Conservation (phyloP, 2,113 vertebrate species). For the Oryzias celebensis region DNA sequence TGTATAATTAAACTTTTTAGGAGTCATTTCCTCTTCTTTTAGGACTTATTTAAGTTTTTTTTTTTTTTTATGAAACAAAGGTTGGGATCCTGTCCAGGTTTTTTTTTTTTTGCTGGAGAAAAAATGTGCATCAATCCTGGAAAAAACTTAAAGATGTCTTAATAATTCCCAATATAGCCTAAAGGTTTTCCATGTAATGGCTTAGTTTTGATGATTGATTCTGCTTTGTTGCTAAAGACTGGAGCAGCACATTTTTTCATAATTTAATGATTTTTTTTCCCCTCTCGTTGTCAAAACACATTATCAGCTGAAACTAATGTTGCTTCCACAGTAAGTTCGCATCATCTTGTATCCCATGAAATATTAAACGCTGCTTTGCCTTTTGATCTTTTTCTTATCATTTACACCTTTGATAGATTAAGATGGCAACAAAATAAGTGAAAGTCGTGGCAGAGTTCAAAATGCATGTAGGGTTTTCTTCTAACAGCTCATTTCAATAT, state of each 20-base stretch:
- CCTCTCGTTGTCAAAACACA: conserved; percentile 37
- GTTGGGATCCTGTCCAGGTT: too few relatives aligned
- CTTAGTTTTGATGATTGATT: conserved; percentile 23
- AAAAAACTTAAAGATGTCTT: not conserved
- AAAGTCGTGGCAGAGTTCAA: conserved; percentile 26
- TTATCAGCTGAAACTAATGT: conserved; percentile 61
- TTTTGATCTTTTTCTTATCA: conserved; percentile 43
- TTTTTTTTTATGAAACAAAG: too few relatives aligned
- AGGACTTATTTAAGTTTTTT: conserved; percentile 7
- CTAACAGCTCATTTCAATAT: conserved; percentile 38
- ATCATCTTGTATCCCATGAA: conserved; percentile 59
- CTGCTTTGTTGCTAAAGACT: conserved; percentile 41
- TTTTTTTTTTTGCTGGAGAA: too few relatives aligned
- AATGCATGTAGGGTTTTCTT: conserved; percentile 23
- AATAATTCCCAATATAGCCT: not conserved
- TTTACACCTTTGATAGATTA: conserved; percentile 44
- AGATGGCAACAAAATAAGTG: conserved; percentile 34
- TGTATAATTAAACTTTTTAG: conserved; percentile 45
- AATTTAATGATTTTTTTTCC: too few relatives aligned
- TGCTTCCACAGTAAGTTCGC: conserved; percentile 23
- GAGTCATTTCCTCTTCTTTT: conserved; percentile 36
- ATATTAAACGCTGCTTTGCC: conserved; percentile 59
- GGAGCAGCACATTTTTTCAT: conserved; percentile 17
- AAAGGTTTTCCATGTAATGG: conserved; percentile 6
- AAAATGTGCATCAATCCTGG: not conserved